Base-by-base conservation (phyloP, 2,888 invertebrate species). In the Cerastoderma edule region DNA sequence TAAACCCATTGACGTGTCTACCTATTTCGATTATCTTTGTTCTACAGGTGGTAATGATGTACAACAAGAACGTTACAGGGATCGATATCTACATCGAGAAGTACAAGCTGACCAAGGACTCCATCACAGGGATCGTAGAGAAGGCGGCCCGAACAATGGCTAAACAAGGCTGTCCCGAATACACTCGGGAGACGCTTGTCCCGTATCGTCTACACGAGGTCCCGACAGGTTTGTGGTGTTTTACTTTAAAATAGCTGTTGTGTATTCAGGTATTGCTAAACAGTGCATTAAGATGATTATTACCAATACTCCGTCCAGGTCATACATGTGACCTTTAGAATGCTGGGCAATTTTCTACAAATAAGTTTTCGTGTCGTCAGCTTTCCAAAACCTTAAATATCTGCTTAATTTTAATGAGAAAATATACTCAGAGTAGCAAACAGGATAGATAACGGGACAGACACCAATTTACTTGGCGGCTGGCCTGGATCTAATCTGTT, bases 11-110 rank as follows among this genome's bases (percentile, higher is more conserved):
- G n/a, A 16, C 13, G 6, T 53, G 19, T 53, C 8, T n/a, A 53
- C 8, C 53, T 8, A 8, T 22, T 6, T 16, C 24, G 8, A 22
- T 27, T 56, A 28, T 56, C 6, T 64, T 4, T 19, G 10, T 10
- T 6, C 30, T 30, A 22, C 46, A 78, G 78, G 74, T 74, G 27
- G 78, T 74, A 32, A 78, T 78, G 78, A 24, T 78, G 32, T 78
- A 78, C 65, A 78, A 78, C 67, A 63, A 57, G 35, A 66, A 67
- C n/a, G 74, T 71, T 24, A 78, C 74, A 16, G 39, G 46, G 16
- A 60, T 78, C 30, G 48, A 71, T n/a, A 63, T 78, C n/a, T 71
- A 78, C 60, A 70, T 78, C 35, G 67, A 64, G 19, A 32, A 66
- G 35, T 78, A 78, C 54, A 64, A 33, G 3, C 56, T 67, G 13